These are phyloP conservation scores for Ptychoptera albimana DNA, from an alignment of 2,888 invertebrate genomes.

Conservation along the genomic window DNA sequence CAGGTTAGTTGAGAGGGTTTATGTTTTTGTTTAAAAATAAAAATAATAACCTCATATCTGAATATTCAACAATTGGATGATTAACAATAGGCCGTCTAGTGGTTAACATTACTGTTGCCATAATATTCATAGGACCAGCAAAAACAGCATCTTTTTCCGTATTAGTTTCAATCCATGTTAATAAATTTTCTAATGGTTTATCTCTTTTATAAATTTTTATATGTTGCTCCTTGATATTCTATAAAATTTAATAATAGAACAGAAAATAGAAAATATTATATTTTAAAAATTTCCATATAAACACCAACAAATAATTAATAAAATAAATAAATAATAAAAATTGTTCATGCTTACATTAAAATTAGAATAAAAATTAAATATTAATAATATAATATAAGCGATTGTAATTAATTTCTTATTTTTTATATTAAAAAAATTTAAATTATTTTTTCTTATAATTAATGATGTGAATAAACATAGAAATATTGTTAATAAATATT, in stretches of 20 bases:
- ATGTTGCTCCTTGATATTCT: conserved; percentile 27
- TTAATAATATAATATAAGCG: too few species aligned
- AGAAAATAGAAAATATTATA: too few species aligned
- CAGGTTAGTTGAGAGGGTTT: neutral
- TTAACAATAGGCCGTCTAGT: conserved; percentile 65
- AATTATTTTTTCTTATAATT: too few species aligned
- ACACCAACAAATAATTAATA: conserved; percentile 18
- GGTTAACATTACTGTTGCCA: conserved; percentile 64
- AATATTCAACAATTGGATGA: conserved; percentile 78
- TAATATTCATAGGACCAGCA: conserved; percentile 65
- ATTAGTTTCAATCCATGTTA: conserved; percentile 56
- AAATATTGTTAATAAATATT: conserved; percentile 62
- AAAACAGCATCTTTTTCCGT: conserved; percentile 53
- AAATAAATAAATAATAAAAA: conserved; percentile 25
- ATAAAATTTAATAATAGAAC: too few species aligned
- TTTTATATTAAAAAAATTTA: too few species aligned
- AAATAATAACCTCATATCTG: conserved; percentile 46
- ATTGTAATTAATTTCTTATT: too few species aligned
- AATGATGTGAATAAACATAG: conserved; percentile 52
- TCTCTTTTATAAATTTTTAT: conserved; percentile 44
- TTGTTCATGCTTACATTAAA: conserved; percentile 5
- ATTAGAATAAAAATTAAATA: too few species aligned
- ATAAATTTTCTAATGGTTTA: conserved; percentile 53
- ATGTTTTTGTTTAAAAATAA: neutral
- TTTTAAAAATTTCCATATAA: too few species aligned